Base-by-base conservation (phyloP, 2,113 vertebrate genomes). In the Paedocypris sp. region DNA sequence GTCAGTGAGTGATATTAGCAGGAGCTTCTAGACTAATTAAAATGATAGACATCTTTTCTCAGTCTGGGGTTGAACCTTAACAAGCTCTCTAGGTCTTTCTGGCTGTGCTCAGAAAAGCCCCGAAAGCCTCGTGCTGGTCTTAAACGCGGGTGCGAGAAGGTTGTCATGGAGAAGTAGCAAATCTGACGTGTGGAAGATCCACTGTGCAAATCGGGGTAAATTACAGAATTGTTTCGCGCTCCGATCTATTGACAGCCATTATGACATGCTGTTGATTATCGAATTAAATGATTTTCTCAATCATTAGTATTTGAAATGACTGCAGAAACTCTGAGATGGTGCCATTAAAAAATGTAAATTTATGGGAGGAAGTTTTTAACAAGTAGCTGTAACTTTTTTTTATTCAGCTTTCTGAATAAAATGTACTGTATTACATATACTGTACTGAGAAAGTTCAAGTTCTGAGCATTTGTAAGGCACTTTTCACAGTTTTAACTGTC, bases 11-110 rank as follows among this genome's bases (percentile, higher is more conserved):
- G 58, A 70, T 66, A 65, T 41, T 43, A 54, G 50, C 46, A 48
- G 15, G 52, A 19, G 39, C 64, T 46, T 53, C 16, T 4, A 39
- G 67, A 54, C 12, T 66, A 67, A 73, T 70, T 45, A 68, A 54
- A 73, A 8, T 6, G 22, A 16, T 15, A 56, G 60, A 26, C 8
- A 26, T 31, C 28, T 39, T 29, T 32, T 43, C 32, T 6, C 35
- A 42, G 52, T 48, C 41, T 58, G 18, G 33, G 42, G 16, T n/a
- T 51, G 32, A 31, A 32, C 53, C 38, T 42, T 57, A 43, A 13
- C 12, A 19, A 43, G 3, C 26, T 18, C 16, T n/a, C 13, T 16
- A 15, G 16, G 8, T n/a, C 10, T 57, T 15, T 35, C 32, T 36
- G 12, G 8, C 20, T 15, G 31, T 52, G 19, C 31, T 56, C 23